Evolutionary conservation across 2,797 vertebrate genomes (phyloP).

Genomic region (Centroberyx gerrardi): DNA sequence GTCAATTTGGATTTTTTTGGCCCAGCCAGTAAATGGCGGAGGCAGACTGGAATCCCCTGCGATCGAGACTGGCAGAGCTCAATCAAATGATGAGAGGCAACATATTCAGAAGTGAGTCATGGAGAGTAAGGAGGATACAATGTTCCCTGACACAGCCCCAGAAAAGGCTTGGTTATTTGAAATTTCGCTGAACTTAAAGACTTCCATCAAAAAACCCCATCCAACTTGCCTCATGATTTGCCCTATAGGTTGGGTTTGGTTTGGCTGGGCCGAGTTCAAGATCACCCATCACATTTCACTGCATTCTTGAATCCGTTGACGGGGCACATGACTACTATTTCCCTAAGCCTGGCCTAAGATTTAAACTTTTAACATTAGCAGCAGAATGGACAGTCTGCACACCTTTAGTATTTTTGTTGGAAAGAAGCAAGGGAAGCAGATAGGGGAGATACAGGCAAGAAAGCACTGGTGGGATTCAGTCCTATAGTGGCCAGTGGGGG

Average conservation of each 20-base stretch:
- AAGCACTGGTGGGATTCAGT: background rate
- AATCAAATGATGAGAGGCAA: conserved; percentile 76
- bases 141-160: conserved; percentile 65
- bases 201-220: conserved; percentile 41
- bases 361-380: conserved; percentile 18
- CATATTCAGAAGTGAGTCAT: conserved; percentile 69
- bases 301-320: conserved; percentile 55
- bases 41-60: conserved; percentile 62
- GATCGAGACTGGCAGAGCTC: conserved; percentile 72
- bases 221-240: conserved; percentile 73
- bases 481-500: conserved; percentile 63
- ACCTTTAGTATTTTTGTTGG: conserved; percentile 33
- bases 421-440: conserved; percentile 17
- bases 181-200: conserved; percentile 81
- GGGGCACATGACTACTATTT: conserved; percentile 46
- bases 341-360: conserved; percentile 8
- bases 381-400: conserved; percentile 42
- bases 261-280: conserved; percentile 46
- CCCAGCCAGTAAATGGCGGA: conserved; percentile 66
- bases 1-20: conserved; percentile 72
- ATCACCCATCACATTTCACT: conserved; percentile 44
- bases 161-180: conserved; percentile 74
- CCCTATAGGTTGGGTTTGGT: conserved; percentile 62
- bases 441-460: conserved; percentile 13
- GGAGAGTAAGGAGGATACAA: conserved; percentile 56